Conservation (phyloP, 2,888 invertebrate genomes). For the Drosophila tripunctata region DNA sequence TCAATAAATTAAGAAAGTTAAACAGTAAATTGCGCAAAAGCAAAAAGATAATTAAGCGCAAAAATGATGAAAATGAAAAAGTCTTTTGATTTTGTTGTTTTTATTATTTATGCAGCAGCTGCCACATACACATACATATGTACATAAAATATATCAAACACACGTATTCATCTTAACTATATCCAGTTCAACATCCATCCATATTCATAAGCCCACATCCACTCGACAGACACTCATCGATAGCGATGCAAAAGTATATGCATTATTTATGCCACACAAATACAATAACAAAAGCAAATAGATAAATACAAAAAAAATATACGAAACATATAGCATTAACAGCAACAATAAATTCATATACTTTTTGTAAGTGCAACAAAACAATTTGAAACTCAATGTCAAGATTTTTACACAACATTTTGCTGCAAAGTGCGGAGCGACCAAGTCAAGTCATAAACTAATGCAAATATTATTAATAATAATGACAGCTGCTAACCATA, state of each 20-base stretch:
- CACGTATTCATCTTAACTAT: constrained; percentile 19
- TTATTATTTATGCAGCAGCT: constrained; percentile 40
- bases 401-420: constrained; percentile 53
- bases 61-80: constrained; percentile 48
- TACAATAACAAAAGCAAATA: constrained; percentile 24
- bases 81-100: background rate
- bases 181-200: constrained; percentile 46
- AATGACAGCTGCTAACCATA: constrained; percentile 35
- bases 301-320: constrained; percentile 11
- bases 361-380: constrained; percentile 51
- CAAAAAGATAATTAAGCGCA: constrained; percentile 60
- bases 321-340: constrained; percentile 15
- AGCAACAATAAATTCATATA: constrained; percentile 30
- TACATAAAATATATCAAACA: background rate
- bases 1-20: constrained; percentile 77
- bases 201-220: constrained; percentile 52
- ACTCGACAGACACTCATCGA: constrained; percentile 32
- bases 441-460: constrained; percentile 39
- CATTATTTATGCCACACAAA: constrained; percentile 62
- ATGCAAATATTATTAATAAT: constrained; percentile 55
- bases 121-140: constrained; percentile 15
- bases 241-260: constrained; percentile 49
- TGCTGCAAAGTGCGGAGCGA: constrained; percentile 17
- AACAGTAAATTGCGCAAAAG: constrained; percentile 61
- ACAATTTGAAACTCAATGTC: constrained; percentile 57